Evolutionary conservation across 2,797 vertebrate genomes (phyloP), one percentile per base, ranked within the genome.

Genomic region (Chelmon rostratus): DNA sequence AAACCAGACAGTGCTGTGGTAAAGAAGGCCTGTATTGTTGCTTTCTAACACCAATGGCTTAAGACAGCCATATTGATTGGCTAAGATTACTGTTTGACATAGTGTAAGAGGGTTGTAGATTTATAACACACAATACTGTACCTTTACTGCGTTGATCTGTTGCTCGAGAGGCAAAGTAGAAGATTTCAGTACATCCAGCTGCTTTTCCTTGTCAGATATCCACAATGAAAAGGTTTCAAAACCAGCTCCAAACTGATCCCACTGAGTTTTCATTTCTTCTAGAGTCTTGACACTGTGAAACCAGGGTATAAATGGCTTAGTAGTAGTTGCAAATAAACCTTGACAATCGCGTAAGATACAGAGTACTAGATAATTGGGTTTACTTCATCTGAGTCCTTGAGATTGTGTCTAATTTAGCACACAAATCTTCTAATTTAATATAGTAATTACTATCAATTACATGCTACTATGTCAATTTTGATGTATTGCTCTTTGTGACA

Each of bases 161-260:
- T 94, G 91, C 40, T 97, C 95, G 86, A 97, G 92, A 77, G 97
- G 92, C 75, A 93, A 88, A 53, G 94, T 87, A 3, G 96, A 95
- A 11, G 89, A 90, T 92, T 97, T 97, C 89, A 97, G 80, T 38
- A 68, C 84, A 81, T 96, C 95, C 88, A 99, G 89, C 84, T 97
- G 95, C 86, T 97, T 97, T 91, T 99, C 97, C 86, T 96, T 98
- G 86, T 97, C 96, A 78, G 95, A 95, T 92, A 99, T 98, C 98
- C 98, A 99, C 68, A 86, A 23, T 76, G 97, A 97, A 89, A 99
- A 95, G 57, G 90, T 89, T 92, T 99, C 97, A 95, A 97, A 98
- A 84, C 94, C 95, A 86, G 74, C 92, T 89, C 95, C 95, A 93
- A 99, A 99, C 82, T 92, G 93, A 89, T 97, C 94, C 98, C 98